Evolutionary conservation across 1,140 invertebrate species (phyloP), one percentile per base, ranked within the genome.

Genomic region (Zaprionus africanus): DNA sequence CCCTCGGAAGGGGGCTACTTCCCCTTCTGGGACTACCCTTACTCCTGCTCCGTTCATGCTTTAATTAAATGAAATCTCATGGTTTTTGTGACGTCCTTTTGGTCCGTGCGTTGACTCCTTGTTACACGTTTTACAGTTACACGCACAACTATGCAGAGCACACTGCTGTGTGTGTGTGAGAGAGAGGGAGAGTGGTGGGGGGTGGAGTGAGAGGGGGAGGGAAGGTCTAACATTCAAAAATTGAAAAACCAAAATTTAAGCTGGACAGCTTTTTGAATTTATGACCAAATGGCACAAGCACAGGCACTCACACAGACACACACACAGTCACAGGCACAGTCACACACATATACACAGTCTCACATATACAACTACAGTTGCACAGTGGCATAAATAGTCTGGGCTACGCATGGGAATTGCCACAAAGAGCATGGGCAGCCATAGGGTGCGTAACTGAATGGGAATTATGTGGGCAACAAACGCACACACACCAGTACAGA

Each of bases 41-140:
- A n/a, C 41, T 46, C 19, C 46, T 22, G 0, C 46, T 4, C 19
- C 17, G 11, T 51, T 1, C n/a, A 28, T 81, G 85, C 85, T 88
- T 88, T 88, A 88, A 88, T 88, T 88, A 88, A 88, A 88, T 88
- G 76, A 88, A 90, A 88, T 90, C 85, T 90, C 85, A 90, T 90
- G 85, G 85, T 88, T 90, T 83, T 81, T 76, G 74, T 75, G 64
- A 77, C 73, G 72, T 43, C 65, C 63, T 69, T 65, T 46, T 51
- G 69, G 69, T 80, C 62, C 68, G 78, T 80, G 67, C 73, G 74
- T 76, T 79, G 77, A 72, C 77, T 79, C 74, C 78, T 77, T 70
- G 73, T 76, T 75, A 82, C 84, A 84, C 84, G 78, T 83, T 87
- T 88, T 79, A 88, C 84, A 87, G 83, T 87, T 88, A 76, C 84